Conservation (phyloP, 1,140 invertebrate species). For the Achroia grisella region DNA sequence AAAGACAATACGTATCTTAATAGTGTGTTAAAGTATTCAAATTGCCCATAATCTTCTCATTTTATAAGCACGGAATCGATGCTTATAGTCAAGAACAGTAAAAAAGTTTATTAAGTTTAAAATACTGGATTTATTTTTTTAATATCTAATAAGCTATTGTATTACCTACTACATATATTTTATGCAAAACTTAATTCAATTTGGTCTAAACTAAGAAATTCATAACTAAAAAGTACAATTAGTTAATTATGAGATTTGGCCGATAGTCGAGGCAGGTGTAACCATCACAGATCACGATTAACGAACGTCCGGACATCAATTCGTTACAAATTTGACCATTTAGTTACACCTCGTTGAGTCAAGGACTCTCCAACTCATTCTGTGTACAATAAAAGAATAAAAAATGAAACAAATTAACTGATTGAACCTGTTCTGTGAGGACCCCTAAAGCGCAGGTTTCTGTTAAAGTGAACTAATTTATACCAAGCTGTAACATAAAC, state of each 20-base stretch:
- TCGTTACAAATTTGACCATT: constrained; percentile 68
- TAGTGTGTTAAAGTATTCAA: no score
- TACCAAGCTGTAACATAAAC: constrained; percentile 62
- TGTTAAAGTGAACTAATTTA: constrained; percentile 67
- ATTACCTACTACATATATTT: no score
- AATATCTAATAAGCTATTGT: no score
- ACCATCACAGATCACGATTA: constrained; percentile 41
- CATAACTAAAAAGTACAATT: constrained; percentile 43
- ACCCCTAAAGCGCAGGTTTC: constrained; percentile 63
- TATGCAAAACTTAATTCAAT: no score
- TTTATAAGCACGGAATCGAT: no score
- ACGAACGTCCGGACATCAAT: constrained; percentile 54
- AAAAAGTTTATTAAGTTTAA: no score
- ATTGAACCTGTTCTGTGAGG: constrained; percentile 61
- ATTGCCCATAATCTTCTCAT: no score
- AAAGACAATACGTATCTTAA: no score
- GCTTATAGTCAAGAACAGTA: no score
- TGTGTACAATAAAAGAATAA: constrained; percentile 47
- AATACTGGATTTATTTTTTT: no score
- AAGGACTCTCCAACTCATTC: constrained; percentile 65
- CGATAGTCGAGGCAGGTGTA: constrained; percentile 52
- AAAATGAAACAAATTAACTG: constrained; percentile 64
- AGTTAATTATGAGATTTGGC: constrained; percentile 55
- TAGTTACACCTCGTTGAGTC: constrained; percentile 71
- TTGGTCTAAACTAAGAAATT: constrained; percentile 7